phyloP scores from a whole-genome alignment of 2,888 invertebrate genomes.

The Pristionchus exspectatus region DNA sequence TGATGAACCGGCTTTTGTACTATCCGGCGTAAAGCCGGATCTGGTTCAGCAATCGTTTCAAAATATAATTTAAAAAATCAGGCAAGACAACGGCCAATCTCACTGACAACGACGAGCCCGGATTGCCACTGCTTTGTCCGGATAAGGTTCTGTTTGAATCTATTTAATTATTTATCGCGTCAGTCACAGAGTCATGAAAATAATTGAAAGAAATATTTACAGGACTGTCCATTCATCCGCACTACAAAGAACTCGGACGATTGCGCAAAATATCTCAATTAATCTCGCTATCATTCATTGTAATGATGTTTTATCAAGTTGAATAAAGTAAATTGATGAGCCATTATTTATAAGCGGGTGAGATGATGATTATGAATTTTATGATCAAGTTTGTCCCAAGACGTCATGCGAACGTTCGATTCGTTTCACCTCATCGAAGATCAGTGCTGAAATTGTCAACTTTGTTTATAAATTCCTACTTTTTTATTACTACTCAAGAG shows the following conservation, averaged over 20 bases:
- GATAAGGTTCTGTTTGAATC: neutral
- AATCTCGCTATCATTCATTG: neutral
- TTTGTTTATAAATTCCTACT: neutral
- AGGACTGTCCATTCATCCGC: neutral
- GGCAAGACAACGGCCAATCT: slow-evolving; percentile 12
- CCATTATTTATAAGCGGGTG: no score
- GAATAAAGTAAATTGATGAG: no score
- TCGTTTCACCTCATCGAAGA: no score
- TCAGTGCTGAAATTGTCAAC: neutral
- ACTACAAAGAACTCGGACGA: neutral
- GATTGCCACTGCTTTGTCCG: neutral
- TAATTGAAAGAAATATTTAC: neutral
- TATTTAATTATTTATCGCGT: neutral
- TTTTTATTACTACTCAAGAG: no score
- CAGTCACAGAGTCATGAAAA: no score
- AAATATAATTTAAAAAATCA: neutral
- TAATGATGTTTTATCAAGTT: neutral
- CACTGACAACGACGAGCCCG: neutral
- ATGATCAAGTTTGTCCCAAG: no score
- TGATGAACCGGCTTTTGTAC: neutral
- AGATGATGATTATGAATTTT: no score
- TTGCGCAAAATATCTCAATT: neutral
- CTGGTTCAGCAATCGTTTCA: no score
- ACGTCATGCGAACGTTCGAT: no score
- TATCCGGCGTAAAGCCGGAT: no score